Evolutionary conservation across 2,888 invertebrate species (phyloP), one percentile per base, ranked within the genome.

Genomic region (Ectropis crepuscularia): DNA sequence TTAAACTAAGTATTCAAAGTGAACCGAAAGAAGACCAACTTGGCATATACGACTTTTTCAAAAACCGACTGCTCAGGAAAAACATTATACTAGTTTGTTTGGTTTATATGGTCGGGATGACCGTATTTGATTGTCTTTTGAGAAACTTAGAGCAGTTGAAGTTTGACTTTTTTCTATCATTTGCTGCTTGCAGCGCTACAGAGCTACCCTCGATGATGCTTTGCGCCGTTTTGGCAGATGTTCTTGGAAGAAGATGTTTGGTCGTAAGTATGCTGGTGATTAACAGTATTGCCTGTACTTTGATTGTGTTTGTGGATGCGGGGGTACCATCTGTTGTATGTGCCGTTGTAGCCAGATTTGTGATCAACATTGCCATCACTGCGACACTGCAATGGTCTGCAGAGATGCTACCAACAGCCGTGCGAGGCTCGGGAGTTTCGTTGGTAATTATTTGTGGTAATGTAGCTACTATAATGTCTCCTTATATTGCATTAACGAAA

Each of bases 401-500:
- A 6, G 87, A 87, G 65, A 62, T 86, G 12, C 61, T 87, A 8
- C 86, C 88, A 0, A 83, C 84, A 0, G 67, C 82, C 7, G 85
- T 86, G 0, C 76, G 87, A 72, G 87, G 85, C 5, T 78, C 82
- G 9, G 86, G 85, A 11, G 75, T 76, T 10, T 76, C 87, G 0
- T 61, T 84, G 4, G 75, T 85, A 1, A 85, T 85, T 51, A 81
- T 86, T 45, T 82, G 79, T 66, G 83, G 83, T 11, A 84, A 80
- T 55, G 6, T 87, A n/a, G 81, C 79, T 0, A 80, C 81, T 8
- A 72, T 85, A 8, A 38, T 85, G 7, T 80, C 86, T 6, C 85
- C 87, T 5, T 85, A 86, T 64, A 79, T 91, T n/a, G 85, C 83
- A 0, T 88, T 87, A 53, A 72, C 88, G 12, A 77, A 85, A 12